Conservation (phyloP, 2,113 vertebrate genomes). For the Mohoua ochrocephala region DNA sequence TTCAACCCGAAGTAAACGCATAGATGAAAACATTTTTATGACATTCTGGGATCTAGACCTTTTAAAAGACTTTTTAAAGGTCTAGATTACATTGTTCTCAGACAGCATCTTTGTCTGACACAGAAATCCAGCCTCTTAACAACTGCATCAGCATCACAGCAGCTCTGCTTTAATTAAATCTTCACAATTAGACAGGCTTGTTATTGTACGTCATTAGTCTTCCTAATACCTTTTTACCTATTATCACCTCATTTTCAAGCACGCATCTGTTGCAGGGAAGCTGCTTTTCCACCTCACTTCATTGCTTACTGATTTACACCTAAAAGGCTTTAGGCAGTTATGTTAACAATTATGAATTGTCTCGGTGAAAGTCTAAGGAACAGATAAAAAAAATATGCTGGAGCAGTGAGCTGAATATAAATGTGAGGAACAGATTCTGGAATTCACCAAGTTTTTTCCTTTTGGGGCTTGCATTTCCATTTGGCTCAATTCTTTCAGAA, state of each 20-base stretch:
- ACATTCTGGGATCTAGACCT: not conserved
- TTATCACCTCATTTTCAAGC: slow-evolving; percentile 68
- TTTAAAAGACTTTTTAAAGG: not conserved
- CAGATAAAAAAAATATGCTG: not conserved
- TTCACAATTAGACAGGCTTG: slow-evolving; percentile 55
- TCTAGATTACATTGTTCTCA: not conserved
- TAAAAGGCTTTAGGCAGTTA: slow-evolving; percentile 29
- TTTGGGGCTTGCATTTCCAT: not conserved
- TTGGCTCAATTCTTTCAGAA: slow-evolving; percentile 7
- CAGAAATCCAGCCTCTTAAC: slow-evolving; percentile 17
- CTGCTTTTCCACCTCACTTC: slow-evolving; percentile 27
- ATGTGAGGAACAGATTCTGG: not conserved
- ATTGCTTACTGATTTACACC: slow-evolving; percentile 45
- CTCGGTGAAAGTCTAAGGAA: not conserved
- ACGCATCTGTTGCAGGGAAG: slow-evolving; percentile 39
- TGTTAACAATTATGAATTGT: slow-evolving; percentile 50
- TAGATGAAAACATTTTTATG: not conserved
- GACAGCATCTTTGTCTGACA: not conserved
- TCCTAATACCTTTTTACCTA: slow-evolving; percentile 32
- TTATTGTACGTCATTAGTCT: slow-evolving; percentile 66
- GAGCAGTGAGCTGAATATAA: not conserved
- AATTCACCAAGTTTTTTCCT: not conserved
- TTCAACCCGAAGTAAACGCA: not conserved
- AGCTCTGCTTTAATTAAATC: slow-evolving; percentile 62
- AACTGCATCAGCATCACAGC: slow-evolving; percentile 4